These are phyloP conservation scores for Agrochola lychnidis DNA, from an alignment of 2,888 invertebrate species.

Conservation along the genomic window DNA sequence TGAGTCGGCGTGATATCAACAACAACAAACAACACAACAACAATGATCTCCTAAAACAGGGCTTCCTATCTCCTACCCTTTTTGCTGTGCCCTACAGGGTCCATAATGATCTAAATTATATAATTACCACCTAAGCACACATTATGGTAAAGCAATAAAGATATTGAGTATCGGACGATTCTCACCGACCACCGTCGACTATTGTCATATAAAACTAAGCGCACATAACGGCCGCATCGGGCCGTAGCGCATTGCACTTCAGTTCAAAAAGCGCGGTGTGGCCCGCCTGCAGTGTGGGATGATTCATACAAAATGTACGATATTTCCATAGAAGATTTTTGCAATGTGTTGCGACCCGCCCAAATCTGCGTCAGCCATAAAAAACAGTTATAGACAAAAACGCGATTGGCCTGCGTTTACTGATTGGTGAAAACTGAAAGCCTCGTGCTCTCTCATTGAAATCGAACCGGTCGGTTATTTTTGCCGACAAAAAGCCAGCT, in stretches of 20 bases:
- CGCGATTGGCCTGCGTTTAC: constrained; percentile 24
- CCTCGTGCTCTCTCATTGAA: constrained; percentile 68
- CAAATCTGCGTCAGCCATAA: background rate
- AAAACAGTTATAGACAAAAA: constrained; percentile 15
- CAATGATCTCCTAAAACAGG: too few relatives aligned
- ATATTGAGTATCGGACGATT: too few relatives aligned
- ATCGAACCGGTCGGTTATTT: constrained; percentile 70
- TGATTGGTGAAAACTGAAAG: constrained; percentile 54
- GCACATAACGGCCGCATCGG: background rate
- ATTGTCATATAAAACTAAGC: background rate
- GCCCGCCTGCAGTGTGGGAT: background rate
- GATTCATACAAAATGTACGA: background rate
- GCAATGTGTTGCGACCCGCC: too few relatives aligned
- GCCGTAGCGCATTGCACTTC: background rate
- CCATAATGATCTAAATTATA: too few relatives aligned
- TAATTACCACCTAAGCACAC: too few relatives aligned
- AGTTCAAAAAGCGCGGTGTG: background rate
- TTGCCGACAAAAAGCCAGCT: constrained; percentile 74
- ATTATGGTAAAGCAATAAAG: too few relatives aligned
- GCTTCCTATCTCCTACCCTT: too few relatives aligned
- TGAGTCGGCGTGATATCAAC: background rate
- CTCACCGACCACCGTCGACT: background rate
- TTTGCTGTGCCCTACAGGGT: too few relatives aligned
- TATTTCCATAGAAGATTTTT: background rate
- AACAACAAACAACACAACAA: too few relatives aligned